Percentiles rank a stretch among this genome's conserved stretches.
phyloP scores from a whole-genome alignment of 2,888 invertebrate species.

The Stenoptilia bipunctidactyla region DNA sequence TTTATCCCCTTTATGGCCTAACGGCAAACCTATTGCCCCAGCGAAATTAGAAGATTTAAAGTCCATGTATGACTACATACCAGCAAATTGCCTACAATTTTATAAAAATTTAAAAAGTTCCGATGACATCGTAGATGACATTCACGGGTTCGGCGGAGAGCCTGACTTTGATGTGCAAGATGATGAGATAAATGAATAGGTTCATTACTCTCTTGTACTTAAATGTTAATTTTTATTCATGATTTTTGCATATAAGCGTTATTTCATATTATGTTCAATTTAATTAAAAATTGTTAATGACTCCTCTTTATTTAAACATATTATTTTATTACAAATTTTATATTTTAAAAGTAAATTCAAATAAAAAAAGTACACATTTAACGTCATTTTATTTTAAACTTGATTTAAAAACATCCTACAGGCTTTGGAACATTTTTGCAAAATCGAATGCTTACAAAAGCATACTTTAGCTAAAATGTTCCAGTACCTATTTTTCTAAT shows the following conservation, averaged over 20 bases:
- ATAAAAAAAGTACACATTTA: neutral
- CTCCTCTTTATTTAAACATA: neutral
- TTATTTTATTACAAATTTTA: neutral
- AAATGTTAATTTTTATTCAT: neutral
- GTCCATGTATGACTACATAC: conserved; percentile 6
- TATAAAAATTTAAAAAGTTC: conserved; percentile 8
- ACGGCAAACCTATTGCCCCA: too few relatives aligned
- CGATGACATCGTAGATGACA: conserved; percentile 8
- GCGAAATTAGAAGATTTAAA: too few relatives aligned
- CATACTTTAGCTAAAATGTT: neutral
- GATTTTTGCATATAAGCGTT: neutral
- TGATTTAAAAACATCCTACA: neutral
- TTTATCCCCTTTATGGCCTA: too few relatives aligned
- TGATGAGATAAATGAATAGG: neutral
- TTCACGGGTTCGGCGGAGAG: conserved; percentile 8
- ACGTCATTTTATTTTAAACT: neutral
- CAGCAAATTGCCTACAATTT: conserved; percentile 10
- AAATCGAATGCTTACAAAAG: neutral
- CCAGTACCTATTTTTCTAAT: neutral
- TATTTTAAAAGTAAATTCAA: neutral
- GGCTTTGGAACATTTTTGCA: neutral
- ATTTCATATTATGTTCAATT: neutral
- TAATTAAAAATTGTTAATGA: neutral
- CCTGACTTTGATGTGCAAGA: conserved; percentile 1
- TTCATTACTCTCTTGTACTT: neutral